phyloP scores from a whole-genome alignment of 2,797 vertebrate species.

The Epinephelus malabaricus region DNA sequence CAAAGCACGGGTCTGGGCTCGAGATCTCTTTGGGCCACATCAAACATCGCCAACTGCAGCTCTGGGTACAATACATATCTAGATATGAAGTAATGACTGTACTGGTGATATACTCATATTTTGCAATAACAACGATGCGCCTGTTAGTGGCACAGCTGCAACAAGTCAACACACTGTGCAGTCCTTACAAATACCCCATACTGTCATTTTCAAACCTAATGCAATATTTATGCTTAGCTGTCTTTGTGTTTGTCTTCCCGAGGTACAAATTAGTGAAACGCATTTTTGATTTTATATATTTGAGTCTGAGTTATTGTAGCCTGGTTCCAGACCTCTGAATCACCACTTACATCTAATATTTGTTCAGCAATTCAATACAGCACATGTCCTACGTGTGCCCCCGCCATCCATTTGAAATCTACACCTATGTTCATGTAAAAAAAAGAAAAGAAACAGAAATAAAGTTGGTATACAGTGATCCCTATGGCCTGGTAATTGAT shows the following conservation, averaged over 20 bases:
- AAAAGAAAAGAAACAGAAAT: neutral
- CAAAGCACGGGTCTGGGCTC: too few species aligned
- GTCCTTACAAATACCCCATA: constrained; percentile 9
- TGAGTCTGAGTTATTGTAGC: neutral
- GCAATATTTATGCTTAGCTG: neutral
- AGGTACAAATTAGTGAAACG: neutral
- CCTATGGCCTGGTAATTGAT: neutral
- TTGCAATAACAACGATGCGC: too few species aligned
- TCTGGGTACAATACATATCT: too few species aligned
- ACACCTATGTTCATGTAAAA: neutral
- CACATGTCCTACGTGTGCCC: too few species aligned
- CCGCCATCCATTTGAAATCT: too few species aligned
- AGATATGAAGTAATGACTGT: neutral
- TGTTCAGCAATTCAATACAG: too few species aligned
- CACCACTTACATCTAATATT: neutral
- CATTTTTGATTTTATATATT: constrained; percentile 1
- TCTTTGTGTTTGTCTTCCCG: neutral
- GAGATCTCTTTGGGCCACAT: too few species aligned
- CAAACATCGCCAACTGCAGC: too few species aligned
- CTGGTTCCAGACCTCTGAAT: neutral
- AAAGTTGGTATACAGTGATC: neutral
- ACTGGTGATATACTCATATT: neutral
- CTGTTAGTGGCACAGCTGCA: neutral
- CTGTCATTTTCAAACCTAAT: constrained; percentile 6
- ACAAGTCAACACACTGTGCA: neutral